Base-by-base conservation (phyloP, 2,888 invertebrate species). In the Drosophila colorata region DNA sequence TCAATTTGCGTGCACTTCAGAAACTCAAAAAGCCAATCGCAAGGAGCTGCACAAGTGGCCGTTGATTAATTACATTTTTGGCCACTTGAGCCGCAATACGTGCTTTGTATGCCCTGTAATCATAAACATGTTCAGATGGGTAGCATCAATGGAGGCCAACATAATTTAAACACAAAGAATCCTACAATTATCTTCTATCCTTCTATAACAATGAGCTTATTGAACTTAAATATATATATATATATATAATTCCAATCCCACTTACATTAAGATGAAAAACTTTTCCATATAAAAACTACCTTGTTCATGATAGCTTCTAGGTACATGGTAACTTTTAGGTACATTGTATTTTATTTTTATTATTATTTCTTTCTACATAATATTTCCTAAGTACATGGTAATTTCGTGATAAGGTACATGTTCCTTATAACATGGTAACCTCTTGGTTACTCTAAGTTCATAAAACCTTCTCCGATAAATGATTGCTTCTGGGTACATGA, bases 51-150 rank as follows among this genome's bases (percentile, higher is more conserved):
- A 57, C 41, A 41, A 52, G 33, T 41, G 18, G 3, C 14, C 23
- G 38, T 46, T 69, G 55, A 58, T 68, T 83, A 69, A 83, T 80
- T 74, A 64, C 67, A 77, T 65, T 74, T 69, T 40, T 51, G 63
- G 64, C 59, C 71, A 77, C 70, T 79, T 79, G 55, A 74, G 28
- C 4, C 9, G 2, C 44, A 58, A 41, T 55, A 48, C 64, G 31
- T 58, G 46, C 20, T 46, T 6, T 9, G 14, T 1, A 23, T 16
- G 14, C 14, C 53, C 43, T 31, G n/a, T 20, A 20, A 14, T 14
- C 37, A 16, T 13, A 1, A 2, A 14, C 6, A 1, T 4, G 0
- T 2, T 4, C 4, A 2, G 4, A 2, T 0, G n/a, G 11, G 6
- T 1, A 4, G n/a, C 20, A 7, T 37, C 3, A 7, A 37, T 6